These are phyloP conservation scores for Microcebus jonahi DNA, from an alignment of 2,113 vertebrate genomes.

Conservation along the genomic window DNA sequence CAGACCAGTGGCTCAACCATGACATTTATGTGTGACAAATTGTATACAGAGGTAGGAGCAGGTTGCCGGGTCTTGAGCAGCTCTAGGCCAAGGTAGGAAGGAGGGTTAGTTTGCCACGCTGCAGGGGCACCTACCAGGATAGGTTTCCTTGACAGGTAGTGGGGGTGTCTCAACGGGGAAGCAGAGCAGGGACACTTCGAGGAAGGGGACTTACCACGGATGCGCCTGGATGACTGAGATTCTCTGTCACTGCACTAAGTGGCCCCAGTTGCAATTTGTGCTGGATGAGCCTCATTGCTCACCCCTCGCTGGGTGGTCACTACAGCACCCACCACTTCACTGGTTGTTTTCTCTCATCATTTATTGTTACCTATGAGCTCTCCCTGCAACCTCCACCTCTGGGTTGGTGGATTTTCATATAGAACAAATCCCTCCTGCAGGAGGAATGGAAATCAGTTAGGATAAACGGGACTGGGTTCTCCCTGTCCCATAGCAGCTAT, in stretches of 20 bases:
- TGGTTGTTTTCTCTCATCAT: neutral
- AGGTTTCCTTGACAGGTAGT: neutral
- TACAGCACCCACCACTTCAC: neutral
- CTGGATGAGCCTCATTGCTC: neutral
- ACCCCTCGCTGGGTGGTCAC: neutral
- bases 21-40: neutral
- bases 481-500: too few species aligned
- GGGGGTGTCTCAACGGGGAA: neutral
- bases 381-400: neutral
- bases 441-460: neutral
- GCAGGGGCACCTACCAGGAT: neutral
- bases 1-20: neutral
- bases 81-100: neutral
- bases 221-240: neutral
- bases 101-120: neutral
- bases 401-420: neutral
- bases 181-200: neutral
- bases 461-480: too few species aligned
- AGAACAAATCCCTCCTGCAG: neutral
- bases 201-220: neutral
- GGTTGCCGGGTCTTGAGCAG: neutral
- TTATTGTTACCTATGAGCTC: neutral
- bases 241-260: neutral
- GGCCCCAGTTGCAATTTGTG: neutral
- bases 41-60: neutral